Evolutionary conservation across 1,140 invertebrate genomes (phyloP).

Genomic region (Triops longicaudatus): DNA sequence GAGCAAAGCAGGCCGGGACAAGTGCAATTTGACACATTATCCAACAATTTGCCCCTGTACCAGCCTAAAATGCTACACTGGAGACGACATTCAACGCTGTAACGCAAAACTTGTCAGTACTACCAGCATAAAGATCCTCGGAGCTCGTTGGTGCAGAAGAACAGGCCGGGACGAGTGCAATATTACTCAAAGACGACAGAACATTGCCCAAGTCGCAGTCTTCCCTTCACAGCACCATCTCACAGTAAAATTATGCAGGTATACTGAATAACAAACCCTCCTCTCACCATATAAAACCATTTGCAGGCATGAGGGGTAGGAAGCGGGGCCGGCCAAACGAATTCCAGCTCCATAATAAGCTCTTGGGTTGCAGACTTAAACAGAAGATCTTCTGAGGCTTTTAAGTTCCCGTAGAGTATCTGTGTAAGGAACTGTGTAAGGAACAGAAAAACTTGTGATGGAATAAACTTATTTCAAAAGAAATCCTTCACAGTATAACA

Average conservation of each 20-base stretch:
- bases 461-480: background rate
- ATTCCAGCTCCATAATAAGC: background rate
- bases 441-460: background rate
- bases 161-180: constrained; percentile 40
- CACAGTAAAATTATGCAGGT: background rate
- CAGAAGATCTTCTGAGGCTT: background rate
- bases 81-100: background rate
- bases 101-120: background rate
- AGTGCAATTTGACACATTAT: constrained; percentile 36
- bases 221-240: background rate
- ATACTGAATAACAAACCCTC: background rate
- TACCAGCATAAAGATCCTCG: background rate
- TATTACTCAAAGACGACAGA: constrained; percentile 32
- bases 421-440: background rate
- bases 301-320: background rate
- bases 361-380: background rate
- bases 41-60: constrained; percentile 26
- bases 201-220: constrained; percentile 10
- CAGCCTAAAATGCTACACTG: constrained; percentile 23
- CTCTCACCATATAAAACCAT: background rate
- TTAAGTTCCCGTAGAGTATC: background rate
- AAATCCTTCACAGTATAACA: background rate
- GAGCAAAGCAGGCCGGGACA: constrained; percentile 38
- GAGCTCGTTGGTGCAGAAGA: background rate
- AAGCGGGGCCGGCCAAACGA: background rate